Conservation (phyloP, 2,113 vertebrate species). For the Cyprinodon variegatus region DNA sequence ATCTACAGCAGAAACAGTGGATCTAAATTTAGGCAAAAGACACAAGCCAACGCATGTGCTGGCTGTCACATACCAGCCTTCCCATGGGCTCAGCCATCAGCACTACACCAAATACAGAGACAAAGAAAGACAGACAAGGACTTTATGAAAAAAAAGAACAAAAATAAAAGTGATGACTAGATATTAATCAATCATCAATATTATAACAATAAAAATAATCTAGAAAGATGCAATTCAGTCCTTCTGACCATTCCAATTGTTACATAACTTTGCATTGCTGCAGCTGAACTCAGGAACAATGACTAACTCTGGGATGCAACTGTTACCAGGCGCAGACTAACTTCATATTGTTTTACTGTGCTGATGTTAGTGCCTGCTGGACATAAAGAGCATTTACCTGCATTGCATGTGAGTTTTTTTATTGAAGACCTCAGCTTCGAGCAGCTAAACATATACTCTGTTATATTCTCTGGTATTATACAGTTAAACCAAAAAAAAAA, state of each 20-base stretch:
- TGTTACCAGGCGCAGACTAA: neutral
- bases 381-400: neutral
- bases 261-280: neutral
- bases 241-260: neutral
- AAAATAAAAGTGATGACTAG: neutral
- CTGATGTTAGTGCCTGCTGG: neutral
- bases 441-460: neutral
- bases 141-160: neutral
- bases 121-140: neutral
- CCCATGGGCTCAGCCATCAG: neutral
- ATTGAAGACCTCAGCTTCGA: neutral
- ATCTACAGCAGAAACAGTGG: constrained; percentile 12
- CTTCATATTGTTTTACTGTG: neutral
- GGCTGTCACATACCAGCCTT: constrained; percentile 17
- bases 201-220: neutral
- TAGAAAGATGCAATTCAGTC: neutral
- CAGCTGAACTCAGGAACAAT: neutral
- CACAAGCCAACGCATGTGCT: constrained; percentile 19
- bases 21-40: constrained; percentile 46
- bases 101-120: constrained; percentile 1
- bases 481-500: neutral
- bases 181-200: neutral
- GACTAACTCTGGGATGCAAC: neutral
- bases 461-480: neutral
- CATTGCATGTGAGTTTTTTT: neutral